phyloP scores from a whole-genome alignment of 2,797 vertebrate species.

The Picus viridis region DNA sequence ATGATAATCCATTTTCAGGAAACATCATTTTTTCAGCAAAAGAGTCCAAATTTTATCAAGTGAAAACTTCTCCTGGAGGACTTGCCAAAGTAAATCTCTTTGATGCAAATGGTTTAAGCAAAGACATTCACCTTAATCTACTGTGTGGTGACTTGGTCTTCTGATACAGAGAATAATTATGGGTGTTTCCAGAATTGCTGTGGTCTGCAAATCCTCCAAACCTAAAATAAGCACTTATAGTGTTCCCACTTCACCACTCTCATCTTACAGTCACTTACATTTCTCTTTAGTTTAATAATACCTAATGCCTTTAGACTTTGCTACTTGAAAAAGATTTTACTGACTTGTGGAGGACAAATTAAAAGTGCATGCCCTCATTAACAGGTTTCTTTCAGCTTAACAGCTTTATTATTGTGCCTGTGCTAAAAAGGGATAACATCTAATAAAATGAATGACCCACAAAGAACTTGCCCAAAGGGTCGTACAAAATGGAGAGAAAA shows the following conservation, averaged over 20 bases:
- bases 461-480: conserved; percentile 10
- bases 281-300: conserved; percentile 23
- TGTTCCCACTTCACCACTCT: conserved; percentile 27
- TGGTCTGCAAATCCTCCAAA: conserved; percentile 47
- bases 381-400: background rate
- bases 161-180: conserved; percentile 54
- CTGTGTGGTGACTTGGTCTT: conserved; percentile 43
- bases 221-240: background rate
- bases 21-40: conserved; percentile 50
- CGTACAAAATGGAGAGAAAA: conserved; percentile 16
- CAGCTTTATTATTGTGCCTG: background rate
- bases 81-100: conserved; percentile 74
- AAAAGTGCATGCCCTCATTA: background rate
- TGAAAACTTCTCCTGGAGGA: conserved; percentile 44
- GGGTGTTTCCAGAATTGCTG: conserved; percentile 49
- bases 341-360: background rate
- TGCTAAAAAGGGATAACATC: conserved; percentile 6
- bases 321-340: background rate
- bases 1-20: conserved; percentile 72
- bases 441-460: conserved; percentile 1
- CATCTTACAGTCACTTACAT: conserved; percentile 11
- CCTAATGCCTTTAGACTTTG: conserved; percentile 2
- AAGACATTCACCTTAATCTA: conserved; percentile 67
- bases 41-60: conserved; percentile 62
- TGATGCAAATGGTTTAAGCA: conserved; percentile 58